Evolutionary conservation across 2,797 vertebrate genomes (phyloP).

Genomic region (Sus cebifrons): DNA sequence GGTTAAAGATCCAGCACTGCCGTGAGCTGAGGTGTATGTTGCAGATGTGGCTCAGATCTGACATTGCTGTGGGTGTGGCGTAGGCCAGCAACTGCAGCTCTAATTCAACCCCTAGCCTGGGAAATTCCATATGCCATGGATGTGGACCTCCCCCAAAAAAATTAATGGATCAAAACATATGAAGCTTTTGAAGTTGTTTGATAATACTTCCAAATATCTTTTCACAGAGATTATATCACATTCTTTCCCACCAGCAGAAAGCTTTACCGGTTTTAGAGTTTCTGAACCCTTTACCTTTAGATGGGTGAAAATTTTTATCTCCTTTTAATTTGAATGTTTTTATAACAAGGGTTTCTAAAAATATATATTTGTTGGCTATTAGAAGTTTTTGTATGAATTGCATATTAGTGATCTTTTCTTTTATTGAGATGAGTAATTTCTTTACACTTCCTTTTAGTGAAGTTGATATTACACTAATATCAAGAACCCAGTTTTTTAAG

Average conservation of each 20-base stretch:
- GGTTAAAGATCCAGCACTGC: too few species aligned
- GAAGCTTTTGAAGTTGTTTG: slow-evolving; percentile 36
- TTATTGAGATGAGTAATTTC: background rate
- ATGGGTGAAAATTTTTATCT: background rate
- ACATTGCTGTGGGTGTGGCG: too few species aligned
- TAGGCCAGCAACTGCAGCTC: too few species aligned
- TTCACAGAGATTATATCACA: background rate
- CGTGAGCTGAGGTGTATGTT: too few species aligned
- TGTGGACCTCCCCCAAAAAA: too few species aligned
- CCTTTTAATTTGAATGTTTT: slow-evolving; percentile 55
- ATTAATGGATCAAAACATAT: slow-evolving; percentile 17
- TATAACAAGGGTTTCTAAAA: background rate
- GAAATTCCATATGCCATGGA: too few species aligned
- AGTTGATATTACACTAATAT: background rate
- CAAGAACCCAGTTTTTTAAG: background rate
- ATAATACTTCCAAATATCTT: slow-evolving; percentile 26
- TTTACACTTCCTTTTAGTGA: slow-evolving; percentile 11
- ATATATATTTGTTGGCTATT: background rate
- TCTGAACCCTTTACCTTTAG: background rate
- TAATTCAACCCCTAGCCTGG: too few species aligned
- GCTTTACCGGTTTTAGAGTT: background rate
- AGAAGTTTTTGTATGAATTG: background rate
- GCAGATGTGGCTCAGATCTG: too few species aligned
- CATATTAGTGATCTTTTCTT: background rate
- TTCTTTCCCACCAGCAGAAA: background rate